A percentile compares a stretch with the other conserved stretches of the same genome.
phyloP scores from a whole-genome alignment of 2,888 invertebrate genomes.

The Cantharis nigra region DNA sequence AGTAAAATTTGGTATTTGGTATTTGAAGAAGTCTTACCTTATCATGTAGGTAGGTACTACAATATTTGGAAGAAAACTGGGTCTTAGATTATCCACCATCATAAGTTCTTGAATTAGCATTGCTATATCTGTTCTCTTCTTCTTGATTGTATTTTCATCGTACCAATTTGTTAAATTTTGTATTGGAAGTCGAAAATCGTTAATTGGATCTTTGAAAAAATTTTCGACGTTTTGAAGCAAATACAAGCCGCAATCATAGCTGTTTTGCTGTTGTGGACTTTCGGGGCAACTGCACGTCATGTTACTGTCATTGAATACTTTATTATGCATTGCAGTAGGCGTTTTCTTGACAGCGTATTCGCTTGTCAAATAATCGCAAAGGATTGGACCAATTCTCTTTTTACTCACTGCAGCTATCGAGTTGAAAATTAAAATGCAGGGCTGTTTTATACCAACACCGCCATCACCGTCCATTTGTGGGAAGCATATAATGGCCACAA shows the following conservation, averaged over 20 bases:
- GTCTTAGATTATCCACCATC: too few species aligned
- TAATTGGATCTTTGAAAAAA: conserved; percentile 88
- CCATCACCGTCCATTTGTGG: conserved; percentile 79
- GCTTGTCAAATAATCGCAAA: conserved; percentile 88
- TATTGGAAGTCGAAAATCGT: conserved; percentile 82
- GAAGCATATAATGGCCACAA: conserved; percentile 94
- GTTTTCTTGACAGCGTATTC: conserved; percentile 74
- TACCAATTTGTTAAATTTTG: conserved; percentile 86
- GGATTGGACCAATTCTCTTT: conserved; percentile 62
- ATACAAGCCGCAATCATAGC: conserved; percentile 95
- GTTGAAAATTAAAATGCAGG: conserved; percentile 94
- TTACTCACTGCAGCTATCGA: conserved; percentile 66
- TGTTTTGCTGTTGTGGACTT: conserved; percentile 96
- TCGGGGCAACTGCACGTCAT: conserved; percentile 87
- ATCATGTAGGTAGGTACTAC: too few species aligned
- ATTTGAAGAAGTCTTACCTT: too few species aligned
- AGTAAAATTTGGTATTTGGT: too few species aligned
- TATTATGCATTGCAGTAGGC: conserved; percentile 52
- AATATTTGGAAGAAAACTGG: too few species aligned
- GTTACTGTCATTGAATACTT: conserved; percentile 76
- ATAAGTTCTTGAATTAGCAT: conserved; percentile 65
- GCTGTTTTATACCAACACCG: conserved; percentile 60
- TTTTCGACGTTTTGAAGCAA: conserved; percentile 95
- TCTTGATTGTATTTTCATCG: conserved; percentile 77
- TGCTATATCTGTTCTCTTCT: conserved; percentile 86